Conservation (phyloP, 2,888 invertebrate species). For the Abrostola triplasia region DNA sequence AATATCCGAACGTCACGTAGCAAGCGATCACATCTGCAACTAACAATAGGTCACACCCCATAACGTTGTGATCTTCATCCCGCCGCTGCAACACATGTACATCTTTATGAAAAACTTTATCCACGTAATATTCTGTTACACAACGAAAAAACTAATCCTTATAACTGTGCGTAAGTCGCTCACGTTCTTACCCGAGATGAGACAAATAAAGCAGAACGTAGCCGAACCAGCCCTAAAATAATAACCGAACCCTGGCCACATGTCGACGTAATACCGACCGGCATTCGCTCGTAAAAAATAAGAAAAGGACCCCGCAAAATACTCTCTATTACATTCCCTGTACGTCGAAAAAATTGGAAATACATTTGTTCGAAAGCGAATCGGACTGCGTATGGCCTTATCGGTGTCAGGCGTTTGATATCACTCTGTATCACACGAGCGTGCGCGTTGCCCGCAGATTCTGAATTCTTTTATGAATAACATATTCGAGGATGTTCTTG, state of each 20-base stretch:
- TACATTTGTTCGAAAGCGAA: constrained; percentile 74
- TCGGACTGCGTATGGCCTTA: constrained; percentile 52
- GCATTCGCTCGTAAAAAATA: constrained; percentile 82
- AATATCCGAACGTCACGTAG: no score
- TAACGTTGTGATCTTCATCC: background rate
- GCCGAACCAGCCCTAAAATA: constrained; percentile 75
- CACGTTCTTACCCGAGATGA: constrained; percentile 57
- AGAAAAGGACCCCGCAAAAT: constrained; percentile 82
- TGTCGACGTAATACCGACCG: constrained; percentile 81
- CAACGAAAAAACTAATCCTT: constrained; percentile 39
- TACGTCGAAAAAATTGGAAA: constrained; percentile 78
- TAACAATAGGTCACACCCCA: background rate
- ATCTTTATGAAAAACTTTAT: constrained; percentile 14
- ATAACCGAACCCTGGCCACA: constrained; percentile 81
- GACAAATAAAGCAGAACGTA: constrained; percentile 67
- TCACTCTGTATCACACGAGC: constrained; percentile 50
- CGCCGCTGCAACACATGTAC: constrained; percentile 7
- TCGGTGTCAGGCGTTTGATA: constrained; percentile 51
- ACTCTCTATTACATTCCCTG: constrained; percentile 79
- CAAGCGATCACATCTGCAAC: no score
- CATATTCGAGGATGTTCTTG: constrained; percentile 35
- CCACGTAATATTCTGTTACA: constrained; percentile 58
- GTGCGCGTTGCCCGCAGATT: constrained; percentile 38
- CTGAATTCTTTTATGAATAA: constrained; percentile 49
- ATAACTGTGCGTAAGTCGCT: constrained; percentile 38